These are phyloP conservation scores for Xestoiulus laeticollis DNA, from an alignment of 2,888 invertebrate species.

Conservation along the genomic window DNA sequence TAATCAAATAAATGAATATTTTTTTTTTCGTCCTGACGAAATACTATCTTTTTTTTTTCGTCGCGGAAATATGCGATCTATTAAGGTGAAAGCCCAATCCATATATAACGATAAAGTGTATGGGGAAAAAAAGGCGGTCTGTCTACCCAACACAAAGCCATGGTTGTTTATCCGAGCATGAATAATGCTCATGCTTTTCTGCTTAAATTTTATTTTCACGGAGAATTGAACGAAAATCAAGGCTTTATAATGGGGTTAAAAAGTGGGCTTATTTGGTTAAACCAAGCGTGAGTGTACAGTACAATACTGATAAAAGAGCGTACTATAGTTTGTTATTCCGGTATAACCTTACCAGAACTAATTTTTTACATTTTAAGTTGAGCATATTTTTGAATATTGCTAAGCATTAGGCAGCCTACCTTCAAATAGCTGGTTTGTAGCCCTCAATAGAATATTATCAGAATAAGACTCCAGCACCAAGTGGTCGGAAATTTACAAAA, in stretches of 20 bases:
- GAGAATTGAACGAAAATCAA: not conserved
- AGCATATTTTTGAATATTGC: too few species aligned
- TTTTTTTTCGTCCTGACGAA: not conserved
- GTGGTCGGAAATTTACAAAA: too few species aligned
- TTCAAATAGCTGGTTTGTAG: too few species aligned
- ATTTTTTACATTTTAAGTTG: too few species aligned
- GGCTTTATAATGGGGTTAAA: constrained; percentile 1
- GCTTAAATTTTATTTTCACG: constrained; percentile 1
- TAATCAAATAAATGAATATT: not conserved
- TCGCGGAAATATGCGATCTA: too few species aligned
- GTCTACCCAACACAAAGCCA: constrained; percentile 21
- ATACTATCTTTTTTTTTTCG: not conserved
- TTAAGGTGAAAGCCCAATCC: too few species aligned
- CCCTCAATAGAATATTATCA: too few species aligned
- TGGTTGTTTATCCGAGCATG: not conserved
- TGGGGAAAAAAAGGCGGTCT: not conserved
- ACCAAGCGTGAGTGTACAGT: not conserved
- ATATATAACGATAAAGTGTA: not conserved
- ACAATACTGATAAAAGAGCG: not conserved
- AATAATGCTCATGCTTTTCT: not conserved
- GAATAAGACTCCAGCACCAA: too few species aligned
- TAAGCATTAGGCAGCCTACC: too few species aligned
- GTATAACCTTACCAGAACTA: too few species aligned
- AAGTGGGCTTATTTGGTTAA: not conserved
- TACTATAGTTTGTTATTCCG: too few species aligned